A percentile compares a stretch with the other conserved stretches of the same genome.
These are phyloP conservation scores for Chiroxiphia lanceolata DNA, from an alignment of 2,797 vertebrate genomes.

Conservation along the genomic window DNA sequence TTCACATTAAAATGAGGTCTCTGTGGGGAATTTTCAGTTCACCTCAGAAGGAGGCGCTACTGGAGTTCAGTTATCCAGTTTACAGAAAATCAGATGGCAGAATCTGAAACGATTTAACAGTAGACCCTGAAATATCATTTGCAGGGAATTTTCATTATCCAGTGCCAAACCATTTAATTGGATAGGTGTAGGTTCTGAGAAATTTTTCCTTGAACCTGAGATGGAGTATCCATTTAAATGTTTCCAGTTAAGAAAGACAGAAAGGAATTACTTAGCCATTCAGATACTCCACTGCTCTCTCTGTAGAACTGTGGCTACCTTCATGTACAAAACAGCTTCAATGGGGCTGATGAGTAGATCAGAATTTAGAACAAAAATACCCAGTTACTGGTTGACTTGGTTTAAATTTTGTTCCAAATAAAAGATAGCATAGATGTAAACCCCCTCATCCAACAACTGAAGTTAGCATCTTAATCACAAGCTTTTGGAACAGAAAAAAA, in stretches of 20 bases:
- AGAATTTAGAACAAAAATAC: neutral
- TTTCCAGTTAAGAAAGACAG: neutral
- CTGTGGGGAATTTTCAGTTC: neutral
- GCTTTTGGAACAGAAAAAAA: neutral
- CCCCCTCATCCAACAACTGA: neutral
- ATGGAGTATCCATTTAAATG: conserved; percentile 16
- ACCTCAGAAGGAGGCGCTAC: neutral
- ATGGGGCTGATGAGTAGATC: neutral
- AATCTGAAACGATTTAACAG: neutral
- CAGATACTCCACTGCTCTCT: neutral
- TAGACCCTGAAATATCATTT: neutral
- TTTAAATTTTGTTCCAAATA: neutral
- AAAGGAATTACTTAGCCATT: neutral
- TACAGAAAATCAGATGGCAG: neutral
- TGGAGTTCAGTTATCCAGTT: neutral
- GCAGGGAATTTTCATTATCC: neutral
- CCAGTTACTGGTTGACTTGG: neutral
- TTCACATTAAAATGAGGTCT: neutral
- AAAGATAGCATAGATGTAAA: neutral
- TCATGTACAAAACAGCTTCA: neutral
- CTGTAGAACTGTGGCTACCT: neutral
- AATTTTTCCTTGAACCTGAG: neutral
- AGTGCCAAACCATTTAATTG: neutral
- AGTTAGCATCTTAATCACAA: neutral
- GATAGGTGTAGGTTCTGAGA: neutral